Evolutionary conservation across 2,888 invertebrate species (phyloP).

Genomic region (Phrixothrix hirtus): DNA sequence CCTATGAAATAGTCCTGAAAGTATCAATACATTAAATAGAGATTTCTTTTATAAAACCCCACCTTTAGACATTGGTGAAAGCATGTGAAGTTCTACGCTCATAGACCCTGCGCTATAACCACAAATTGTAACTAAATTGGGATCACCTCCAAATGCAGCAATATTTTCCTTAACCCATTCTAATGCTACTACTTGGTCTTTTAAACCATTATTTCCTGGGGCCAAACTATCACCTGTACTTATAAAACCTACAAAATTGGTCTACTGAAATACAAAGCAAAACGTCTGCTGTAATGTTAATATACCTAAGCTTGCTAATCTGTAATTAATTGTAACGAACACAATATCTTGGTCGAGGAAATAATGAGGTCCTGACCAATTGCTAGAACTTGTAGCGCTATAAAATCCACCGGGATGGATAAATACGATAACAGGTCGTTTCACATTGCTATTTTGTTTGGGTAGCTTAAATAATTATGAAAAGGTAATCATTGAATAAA

Average conservation of each 20-base stretch:
- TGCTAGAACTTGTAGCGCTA: constrained; percentile 61
- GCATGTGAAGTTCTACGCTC: constrained; percentile 48
- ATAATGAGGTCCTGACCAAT: constrained; percentile 59
- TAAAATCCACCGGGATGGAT: constrained; percentile 68
- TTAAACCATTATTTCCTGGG: constrained; percentile 71
- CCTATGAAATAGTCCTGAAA: constrained; percentile 67
- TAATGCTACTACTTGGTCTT: constrained; percentile 70
- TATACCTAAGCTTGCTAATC: constrained; percentile 58
- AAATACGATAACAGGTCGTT: constrained; percentile 62
- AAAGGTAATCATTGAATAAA: constrained; percentile 1
- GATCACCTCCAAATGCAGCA: constrained; percentile 69
- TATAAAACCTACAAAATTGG: constrained; percentile 45
- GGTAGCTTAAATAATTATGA: constrained; percentile 7
- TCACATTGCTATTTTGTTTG: constrained; percentile 11
- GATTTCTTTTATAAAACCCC: neutral
- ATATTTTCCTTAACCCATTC: constrained; percentile 71
- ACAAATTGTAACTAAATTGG: constrained; percentile 64
- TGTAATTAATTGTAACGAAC: constrained; percentile 63
- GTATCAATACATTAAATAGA: neutral
- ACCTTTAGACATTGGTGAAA: constrained; percentile 8
- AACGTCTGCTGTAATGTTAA: neutral
- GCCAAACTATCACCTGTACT: constrained; percentile 68
- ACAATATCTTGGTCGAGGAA: constrained; percentile 63
- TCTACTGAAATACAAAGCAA: neutral
- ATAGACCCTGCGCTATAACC: constrained; percentile 62